Percentiles rank a stretch among this genome's conserved stretches.
These are phyloP conservation scores for Stigmatopora nigra DNA, from an alignment of 2,113 vertebrate genomes.

Conservation along the genomic window DNA sequence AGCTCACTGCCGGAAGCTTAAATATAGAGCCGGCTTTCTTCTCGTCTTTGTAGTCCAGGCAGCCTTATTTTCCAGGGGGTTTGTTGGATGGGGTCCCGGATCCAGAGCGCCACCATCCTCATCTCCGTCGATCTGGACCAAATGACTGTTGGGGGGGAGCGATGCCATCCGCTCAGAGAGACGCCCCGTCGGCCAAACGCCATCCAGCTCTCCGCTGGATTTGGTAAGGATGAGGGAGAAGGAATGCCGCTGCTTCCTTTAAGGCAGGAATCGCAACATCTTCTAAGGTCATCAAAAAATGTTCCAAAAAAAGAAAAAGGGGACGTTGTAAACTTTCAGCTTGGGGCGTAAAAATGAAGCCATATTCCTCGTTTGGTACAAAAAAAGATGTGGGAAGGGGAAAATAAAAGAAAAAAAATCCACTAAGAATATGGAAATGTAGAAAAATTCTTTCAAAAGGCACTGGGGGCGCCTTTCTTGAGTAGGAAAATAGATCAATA, in stretches of 20 bases:
- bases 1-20: constrained; percentile 62
- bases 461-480: constrained; percentile 59
- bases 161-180: constrained; percentile 18
- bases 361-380: constrained; percentile 23
- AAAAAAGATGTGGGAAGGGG: constrained; percentile 29
- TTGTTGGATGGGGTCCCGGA: constrained; percentile 33
- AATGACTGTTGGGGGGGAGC: constrained; percentile 24
- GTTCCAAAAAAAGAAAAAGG: constrained; percentile 33
- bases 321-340: not conserved
- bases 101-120: constrained; percentile 47
- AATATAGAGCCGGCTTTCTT: constrained; percentile 63
- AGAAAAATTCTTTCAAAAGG: constrained; percentile 58
- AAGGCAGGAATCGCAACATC: constrained; percentile 33
- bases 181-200: constrained; percentile 17
- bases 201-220: constrained; percentile 28
- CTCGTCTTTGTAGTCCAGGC: constrained; percentile 43
- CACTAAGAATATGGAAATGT: constrained; percentile 45
- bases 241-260: constrained; percentile 12
- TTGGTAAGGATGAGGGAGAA: constrained; percentile 12
- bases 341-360: constrained; percentile 20
- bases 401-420: constrained; percentile 30
- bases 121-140: constrained; percentile 31
- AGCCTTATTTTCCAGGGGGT: constrained; percentile 39
- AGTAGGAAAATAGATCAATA: constrained; percentile 63
- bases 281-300: constrained; percentile 42